Percentiles rank a stretch among this genome's conserved stretches.
Conservation (phyloP, 2,113 vertebrate genomes). For the Poeciliopsis turrubarensis region DNA sequence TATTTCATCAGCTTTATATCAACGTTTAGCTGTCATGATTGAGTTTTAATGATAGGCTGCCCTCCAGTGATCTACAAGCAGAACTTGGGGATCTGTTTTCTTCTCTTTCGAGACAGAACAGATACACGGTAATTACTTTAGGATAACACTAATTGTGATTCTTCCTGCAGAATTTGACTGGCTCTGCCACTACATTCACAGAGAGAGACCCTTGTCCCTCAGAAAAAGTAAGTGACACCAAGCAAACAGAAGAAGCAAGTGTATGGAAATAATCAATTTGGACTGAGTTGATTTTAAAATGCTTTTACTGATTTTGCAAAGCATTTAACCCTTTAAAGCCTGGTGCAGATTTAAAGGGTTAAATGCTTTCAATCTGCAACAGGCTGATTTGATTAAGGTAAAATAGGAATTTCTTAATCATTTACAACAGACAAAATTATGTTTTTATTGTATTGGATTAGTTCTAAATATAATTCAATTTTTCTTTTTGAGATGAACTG, state of each 20-base stretch:
- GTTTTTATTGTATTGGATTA: too few species aligned
- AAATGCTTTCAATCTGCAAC: too few species aligned
- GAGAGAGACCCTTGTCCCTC: slow-evolving; percentile 73
- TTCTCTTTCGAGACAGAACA: not conserved
- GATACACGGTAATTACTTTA: not conserved
- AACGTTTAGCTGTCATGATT: not conserved
- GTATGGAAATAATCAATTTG: too few species aligned
- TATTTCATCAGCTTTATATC: not conserved
- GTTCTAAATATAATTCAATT: too few species aligned
- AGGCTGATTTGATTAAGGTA: too few species aligned
- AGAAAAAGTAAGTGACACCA: slow-evolving; percentile 67
- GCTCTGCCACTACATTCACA: slow-evolving; percentile 38
- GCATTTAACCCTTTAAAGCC: too few species aligned
- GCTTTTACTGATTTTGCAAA: too few species aligned
- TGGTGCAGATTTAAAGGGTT: too few species aligned
- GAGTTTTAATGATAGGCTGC: slow-evolving; percentile 26
- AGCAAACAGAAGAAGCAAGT: not conserved
- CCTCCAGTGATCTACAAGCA: slow-evolving; percentile 26
- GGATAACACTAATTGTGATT: not conserved
- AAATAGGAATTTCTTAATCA: too few species aligned
- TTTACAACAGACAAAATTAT: too few species aligned
- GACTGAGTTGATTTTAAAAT: too few species aligned
- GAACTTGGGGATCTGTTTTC: not conserved
- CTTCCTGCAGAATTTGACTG: slow-evolving; percentile 75
- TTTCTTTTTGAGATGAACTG: too few species aligned